Conservation (phyloP, 2,113 vertebrate genomes). For the Sterrhoptilus dennistouni region DNA sequence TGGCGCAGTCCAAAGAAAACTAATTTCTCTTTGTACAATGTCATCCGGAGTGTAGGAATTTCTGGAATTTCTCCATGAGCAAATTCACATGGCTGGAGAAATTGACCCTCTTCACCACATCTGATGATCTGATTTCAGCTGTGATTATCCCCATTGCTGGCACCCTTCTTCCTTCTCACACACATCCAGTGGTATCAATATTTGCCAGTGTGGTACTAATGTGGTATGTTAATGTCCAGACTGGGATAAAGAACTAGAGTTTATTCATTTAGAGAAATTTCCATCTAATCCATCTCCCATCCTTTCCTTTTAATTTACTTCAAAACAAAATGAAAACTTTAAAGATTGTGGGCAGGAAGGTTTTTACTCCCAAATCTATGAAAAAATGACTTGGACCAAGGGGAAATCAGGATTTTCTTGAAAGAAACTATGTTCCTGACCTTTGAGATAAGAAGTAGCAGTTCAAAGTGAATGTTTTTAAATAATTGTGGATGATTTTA, state of each 20-base stretch:
- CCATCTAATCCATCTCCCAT: accelerated
- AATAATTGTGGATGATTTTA: neutral
- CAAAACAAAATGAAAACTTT: neutral
- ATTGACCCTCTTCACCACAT: neutral
- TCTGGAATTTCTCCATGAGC: neutral
- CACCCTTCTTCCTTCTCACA: neutral
- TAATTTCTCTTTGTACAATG: neutral
- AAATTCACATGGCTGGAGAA: neutral
- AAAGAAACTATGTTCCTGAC: neutral
- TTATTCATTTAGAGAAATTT: neutral
- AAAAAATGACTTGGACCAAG: neutral
- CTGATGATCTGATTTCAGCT: neutral
- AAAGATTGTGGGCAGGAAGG: neutral
- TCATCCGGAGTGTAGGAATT: too few relatives aligned
- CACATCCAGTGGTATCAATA: neutral
- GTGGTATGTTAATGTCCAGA: neutral
- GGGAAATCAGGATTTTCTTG: neutral
- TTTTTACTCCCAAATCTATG: neutral
- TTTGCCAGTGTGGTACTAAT: neutral
- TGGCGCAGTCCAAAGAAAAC: neutral
- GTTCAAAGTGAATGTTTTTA: neutral
- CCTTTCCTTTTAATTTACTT: neutral
- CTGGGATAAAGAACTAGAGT: neutral
- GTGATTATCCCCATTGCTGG: neutral
- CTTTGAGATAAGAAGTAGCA: neutral